Conservation (phyloP, 2,113 vertebrate genomes). For the Misgurnus anguillicaudatus region DNA sequence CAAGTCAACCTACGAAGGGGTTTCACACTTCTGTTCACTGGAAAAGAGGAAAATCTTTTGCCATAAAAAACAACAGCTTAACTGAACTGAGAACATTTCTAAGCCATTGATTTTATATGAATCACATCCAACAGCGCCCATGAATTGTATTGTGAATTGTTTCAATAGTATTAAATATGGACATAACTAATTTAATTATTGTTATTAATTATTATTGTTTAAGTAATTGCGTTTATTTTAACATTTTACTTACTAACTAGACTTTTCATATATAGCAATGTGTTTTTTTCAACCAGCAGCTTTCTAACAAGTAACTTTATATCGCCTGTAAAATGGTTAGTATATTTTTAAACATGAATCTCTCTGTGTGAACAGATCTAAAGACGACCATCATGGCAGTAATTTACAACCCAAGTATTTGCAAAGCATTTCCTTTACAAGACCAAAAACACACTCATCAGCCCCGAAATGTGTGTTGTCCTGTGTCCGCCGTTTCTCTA, state of each 20-base stretch:
- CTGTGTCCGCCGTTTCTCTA: conserved; percentile 48
- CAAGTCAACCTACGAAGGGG: neutral
- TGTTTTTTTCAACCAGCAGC: too few relatives aligned
- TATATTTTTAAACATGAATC: neutral
- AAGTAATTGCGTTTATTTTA: too few relatives aligned
- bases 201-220: too few relatives aligned
- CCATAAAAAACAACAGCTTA: neutral
- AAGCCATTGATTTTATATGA: too few relatives aligned
- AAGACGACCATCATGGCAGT: neutral
- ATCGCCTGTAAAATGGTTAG: neutral
- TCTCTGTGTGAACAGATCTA: conserved; percentile 13
- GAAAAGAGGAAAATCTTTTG: neutral
- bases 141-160: neutral
- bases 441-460: conserved; percentile 47
- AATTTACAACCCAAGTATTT: neutral
- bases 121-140: neutral
- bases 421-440: conserved; percentile 50
- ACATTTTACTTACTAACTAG: too few relatives aligned
- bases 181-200: too few relatives aligned
- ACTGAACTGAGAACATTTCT: neutral
- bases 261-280: too few relatives aligned
- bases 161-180: too few relatives aligned
- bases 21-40: neutral
- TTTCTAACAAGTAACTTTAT: too few relatives aligned
- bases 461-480: conserved; percentile 36